Base-by-base conservation (phyloP, 2,888 invertebrate genomes). In the Parnassius smintheus region DNA sequence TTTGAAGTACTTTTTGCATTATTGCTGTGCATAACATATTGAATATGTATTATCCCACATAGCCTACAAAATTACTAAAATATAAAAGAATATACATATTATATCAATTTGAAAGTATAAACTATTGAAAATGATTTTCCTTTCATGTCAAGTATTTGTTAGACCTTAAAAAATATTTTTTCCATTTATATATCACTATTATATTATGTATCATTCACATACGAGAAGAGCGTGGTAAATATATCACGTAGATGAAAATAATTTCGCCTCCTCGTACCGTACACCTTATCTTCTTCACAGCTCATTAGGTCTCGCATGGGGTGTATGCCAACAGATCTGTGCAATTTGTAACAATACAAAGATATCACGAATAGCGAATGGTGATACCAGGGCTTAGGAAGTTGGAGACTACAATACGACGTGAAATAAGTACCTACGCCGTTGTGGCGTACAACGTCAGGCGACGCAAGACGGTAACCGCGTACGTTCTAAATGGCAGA, bases 231-330 rank as follows among this genome's bases (percentile, higher is more conserved):
- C 76, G 82, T 79, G 80, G 76, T 81, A 82, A 86, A 78, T 80
- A 80, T 80, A 82, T 72, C 76, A 72, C 77, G 78, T 73, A 85
- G 86, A 88, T 88, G 80, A 78, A 81, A 80, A 78, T 82, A 85
- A 88, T 88, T 82, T 82, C 82, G 83, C 82, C 81, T 82, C 76
- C 81, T 82, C 75, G 75, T 79, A 81, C 79, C 78, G 81, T 80
- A 72, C 81, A 84, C 85, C 92, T 92, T 93, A 93, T 93, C 93
- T 92, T 80, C 84, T 93, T 93, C 90, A 92, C 92, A 87, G 89
- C 87, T 91, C 92, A 92, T 92, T 92, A 91, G 86, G 83, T 83
- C 77, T 74, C 83, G 78, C 83, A 85, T 82, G 78, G 82, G 78
- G 77, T 73, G 81, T 76, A 81, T 82, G 79, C 78, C 75, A 82